Evolutionary conservation across 2,797 vertebrate species (phyloP).

Genomic region (Ceyx erithaca): DNA sequence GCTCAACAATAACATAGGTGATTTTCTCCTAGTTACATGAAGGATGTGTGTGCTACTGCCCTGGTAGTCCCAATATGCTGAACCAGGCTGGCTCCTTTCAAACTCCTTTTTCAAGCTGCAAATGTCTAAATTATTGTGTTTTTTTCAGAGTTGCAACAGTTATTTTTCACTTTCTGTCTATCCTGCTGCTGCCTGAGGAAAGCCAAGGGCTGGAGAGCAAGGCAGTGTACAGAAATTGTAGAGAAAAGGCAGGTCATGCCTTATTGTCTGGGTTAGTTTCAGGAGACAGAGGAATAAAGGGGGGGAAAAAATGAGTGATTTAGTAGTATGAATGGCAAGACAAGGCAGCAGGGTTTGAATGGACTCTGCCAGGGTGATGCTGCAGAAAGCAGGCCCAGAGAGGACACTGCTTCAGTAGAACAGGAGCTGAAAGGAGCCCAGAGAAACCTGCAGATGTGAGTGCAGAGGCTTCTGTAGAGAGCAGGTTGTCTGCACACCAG

Average conservation of each 20-base stretch:
- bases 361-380: accelerated
- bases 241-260: not conserved
- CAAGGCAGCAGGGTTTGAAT: not conserved
- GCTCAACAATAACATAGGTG: not conserved
- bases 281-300: not conserved
- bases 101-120: conserved; percentile 22
- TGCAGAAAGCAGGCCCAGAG: not conserved
- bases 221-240: not conserved
- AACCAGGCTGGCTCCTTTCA: conserved; percentile 18
- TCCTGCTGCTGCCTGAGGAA: not conserved
- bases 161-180: not conserved
- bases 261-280: not conserved
- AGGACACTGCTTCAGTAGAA: not conserved
- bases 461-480: not conserved
- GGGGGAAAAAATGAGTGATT: not conserved
- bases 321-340: not conserved
- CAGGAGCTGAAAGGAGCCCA: not conserved
- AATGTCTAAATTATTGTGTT: not conserved
- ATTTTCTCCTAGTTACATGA: not conserved
- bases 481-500: not conserved
- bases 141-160: not conserved
- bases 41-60: not conserved
- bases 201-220: not conserved
- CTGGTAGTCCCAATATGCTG: not conserved
- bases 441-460: not conserved